These are phyloP conservation scores for Zaprionus lachaisei DNA, from an alignment of 1,140 invertebrate species.

Conservation along the genomic window DNA sequence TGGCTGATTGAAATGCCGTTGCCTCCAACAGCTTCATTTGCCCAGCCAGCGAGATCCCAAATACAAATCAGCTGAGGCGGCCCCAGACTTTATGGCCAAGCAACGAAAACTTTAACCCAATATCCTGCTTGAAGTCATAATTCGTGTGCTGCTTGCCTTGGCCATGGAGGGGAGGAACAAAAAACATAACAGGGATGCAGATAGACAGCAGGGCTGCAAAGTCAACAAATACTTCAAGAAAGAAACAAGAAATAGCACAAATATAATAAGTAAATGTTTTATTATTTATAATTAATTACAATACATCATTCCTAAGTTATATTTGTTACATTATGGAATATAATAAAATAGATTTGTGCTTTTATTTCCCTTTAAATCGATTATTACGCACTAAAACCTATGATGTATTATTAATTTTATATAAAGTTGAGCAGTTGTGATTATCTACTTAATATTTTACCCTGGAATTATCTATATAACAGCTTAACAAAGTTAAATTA, in stretches of 20 bases:
- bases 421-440: too few species aligned
- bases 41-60: conserved; percentile 19
- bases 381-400: too few species aligned
- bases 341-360: too few species aligned
- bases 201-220: background rate
- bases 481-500: too few species aligned
- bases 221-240: conserved; percentile 5
- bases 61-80: conserved; percentile 53
- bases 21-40: conserved; percentile 72
- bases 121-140: conserved; percentile 82
- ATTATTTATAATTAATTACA: background rate
- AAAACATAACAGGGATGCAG: background rate
- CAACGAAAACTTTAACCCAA: conserved; percentile 75
- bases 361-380: too few species aligned
- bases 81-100: conserved; percentile 59
- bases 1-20: conserved; percentile 71
- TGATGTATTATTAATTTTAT: too few species aligned
- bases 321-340: too few species aligned
- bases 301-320: too few species aligned
- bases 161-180: conserved; percentile 3
- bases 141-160: conserved; percentile 56
- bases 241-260: background rate
- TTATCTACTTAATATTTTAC: too few species aligned
- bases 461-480: too few species aligned
- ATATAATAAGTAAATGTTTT: background rate